Conservation (phyloP, 2,113 vertebrate species). For the Syngnathus floridae region DNA sequence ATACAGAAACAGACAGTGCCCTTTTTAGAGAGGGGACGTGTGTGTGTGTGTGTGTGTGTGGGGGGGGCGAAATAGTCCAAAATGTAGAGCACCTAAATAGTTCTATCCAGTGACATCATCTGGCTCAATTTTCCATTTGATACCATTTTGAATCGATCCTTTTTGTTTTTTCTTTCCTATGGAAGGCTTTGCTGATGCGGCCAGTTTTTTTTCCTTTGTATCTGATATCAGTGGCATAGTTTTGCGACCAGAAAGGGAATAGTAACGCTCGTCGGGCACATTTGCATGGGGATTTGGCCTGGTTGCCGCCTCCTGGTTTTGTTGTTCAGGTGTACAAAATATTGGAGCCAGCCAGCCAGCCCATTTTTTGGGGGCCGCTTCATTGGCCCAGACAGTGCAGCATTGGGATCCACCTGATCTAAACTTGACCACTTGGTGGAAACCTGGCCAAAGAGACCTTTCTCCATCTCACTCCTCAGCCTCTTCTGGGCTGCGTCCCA, state of each 20-base stretch:
- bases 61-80: constrained; percentile 14
- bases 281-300: neutral
- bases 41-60: neutral
- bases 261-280: neutral
- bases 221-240: neutral
- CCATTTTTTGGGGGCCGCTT: neutral
- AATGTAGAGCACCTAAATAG: constrained; percentile 44
- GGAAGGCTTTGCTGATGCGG: neutral
- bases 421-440: neutral
- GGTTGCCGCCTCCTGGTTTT: neutral
- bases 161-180: no score
- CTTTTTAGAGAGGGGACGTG: neutral
- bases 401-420: neutral
- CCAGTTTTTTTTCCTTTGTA: neutral
- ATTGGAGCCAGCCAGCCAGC: neutral
- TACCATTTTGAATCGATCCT: neutral
- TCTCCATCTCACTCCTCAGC: constrained; percentile 44
- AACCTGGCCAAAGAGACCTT: neutral
- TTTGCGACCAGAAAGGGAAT: neutral
- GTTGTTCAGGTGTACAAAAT: neutral
- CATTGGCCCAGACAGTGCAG: no score
- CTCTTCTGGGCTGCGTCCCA: constrained; percentile 55
- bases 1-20: constrained; percentile 55
- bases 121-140: neutral
- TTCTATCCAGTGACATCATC: constrained; percentile 51